These are phyloP conservation scores for Timema cristinae DNA, from an alignment of 2,888 invertebrate species.

Conservation along the genomic window DNA sequence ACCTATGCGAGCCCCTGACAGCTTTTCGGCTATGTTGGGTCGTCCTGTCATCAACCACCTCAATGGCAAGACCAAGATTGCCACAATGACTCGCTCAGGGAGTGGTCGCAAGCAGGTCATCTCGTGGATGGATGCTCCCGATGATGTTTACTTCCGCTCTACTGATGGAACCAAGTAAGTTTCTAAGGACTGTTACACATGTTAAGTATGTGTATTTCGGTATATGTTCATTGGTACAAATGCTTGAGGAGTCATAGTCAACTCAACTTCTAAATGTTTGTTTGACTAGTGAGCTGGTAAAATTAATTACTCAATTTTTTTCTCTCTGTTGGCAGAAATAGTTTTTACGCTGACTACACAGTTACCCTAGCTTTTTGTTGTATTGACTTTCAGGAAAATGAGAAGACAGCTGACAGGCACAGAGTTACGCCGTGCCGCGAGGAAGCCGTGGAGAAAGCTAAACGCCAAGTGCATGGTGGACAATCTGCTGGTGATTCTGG, in stretches of 20 bases:
- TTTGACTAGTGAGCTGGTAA: too few relatives aligned
- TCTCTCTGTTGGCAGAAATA: neutral
- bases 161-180: constrained; percentile 85
- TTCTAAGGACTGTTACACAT: too few relatives aligned
- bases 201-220: too few relatives aligned
- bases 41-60: constrained; percentile 48
- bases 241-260: too few relatives aligned
- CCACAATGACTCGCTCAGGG: constrained; percentile 71
- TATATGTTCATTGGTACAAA: too few relatives aligned
- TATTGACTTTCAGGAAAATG: constrained; percentile 62
- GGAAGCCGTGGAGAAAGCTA: constrained; percentile 76
- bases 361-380: constrained; percentile 19
- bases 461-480: constrained; percentile 41
- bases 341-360: constrained; percentile 8
- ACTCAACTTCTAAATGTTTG: too few relatives aligned
- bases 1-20: constrained; percentile 34
- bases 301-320: neutral
- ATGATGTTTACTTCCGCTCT: constrained; percentile 93
- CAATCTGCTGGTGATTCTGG: constrained; percentile 48
- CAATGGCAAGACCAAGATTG: constrained; percentile 79
- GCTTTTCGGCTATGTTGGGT: constrained; percentile 52
- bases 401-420: constrained; percentile 74
- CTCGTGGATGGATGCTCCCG: constrained; percentile 97
- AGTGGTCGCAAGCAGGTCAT: constrained; percentile 84
- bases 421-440: constrained; percentile 77